Evolutionary conservation across 1,140 invertebrate genomes (phyloP).

Genomic region (Scaptomyza graminum): DNA sequence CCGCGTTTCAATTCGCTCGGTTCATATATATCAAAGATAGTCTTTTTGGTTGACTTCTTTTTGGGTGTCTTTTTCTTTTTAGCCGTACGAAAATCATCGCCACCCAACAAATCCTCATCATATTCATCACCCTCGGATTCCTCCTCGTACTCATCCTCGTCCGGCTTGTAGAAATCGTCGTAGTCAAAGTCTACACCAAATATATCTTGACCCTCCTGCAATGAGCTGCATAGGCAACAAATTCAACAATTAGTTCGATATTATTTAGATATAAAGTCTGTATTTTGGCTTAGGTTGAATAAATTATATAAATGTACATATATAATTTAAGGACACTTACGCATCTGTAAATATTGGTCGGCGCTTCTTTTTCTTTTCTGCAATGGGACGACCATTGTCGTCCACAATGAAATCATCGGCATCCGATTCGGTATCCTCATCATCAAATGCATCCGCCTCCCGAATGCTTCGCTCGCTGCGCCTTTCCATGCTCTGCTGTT

Average conservation of each 20-base stretch:
- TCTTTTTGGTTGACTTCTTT: slow-evolving; percentile 93
- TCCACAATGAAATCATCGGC: slow-evolving; percentile 99
- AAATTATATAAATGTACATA: too few species aligned
- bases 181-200: slow-evolving; percentile 99
- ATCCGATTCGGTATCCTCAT: slow-evolving; percentile 93
- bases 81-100: slow-evolving; percentile 85
- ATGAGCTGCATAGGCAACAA: slow-evolving; percentile 86
- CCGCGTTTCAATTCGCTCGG: slow-evolving; percentile 98
- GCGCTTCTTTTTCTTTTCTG: slow-evolving; percentile 93
- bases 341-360: slow-evolving; percentile 96
- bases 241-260: neutral
- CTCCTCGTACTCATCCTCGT: slow-evolving; percentile 94
- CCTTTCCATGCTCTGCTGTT: slow-evolving; percentile 90
- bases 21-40: slow-evolving; percentile 98
- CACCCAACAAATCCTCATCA: slow-evolving; percentile 87
- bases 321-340: slow-evolving; percentile 85
- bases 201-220: slow-evolving; percentile 99
- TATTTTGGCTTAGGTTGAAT: neutral
- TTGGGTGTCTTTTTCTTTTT: slow-evolving; percentile 89
- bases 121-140: slow-evolving; percentile 91
- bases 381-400: slow-evolving; percentile 96
- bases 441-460: slow-evolving; percentile 88
- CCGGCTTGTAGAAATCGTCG: slow-evolving; percentile 96
- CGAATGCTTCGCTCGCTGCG: slow-evolving; percentile 88
- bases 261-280: too few species aligned